A percentile compares a stretch with the other conserved stretches of the same genome.
phyloP scores from a whole-genome alignment of 2,113 vertebrate species.

The Chionis minor region DNA sequence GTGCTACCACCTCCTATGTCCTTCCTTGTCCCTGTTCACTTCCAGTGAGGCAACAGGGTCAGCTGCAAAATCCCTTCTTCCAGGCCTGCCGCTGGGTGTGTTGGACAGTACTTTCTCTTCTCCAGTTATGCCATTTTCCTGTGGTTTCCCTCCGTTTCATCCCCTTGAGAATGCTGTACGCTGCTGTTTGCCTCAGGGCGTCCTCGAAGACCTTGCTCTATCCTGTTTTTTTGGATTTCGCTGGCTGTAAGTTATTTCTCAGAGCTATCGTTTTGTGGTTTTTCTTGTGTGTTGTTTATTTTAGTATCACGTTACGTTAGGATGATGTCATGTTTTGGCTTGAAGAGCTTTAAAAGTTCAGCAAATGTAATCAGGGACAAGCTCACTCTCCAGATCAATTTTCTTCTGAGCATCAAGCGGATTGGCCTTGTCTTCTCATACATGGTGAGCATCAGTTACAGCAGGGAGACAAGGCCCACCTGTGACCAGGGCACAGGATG shows the following conservation, averaged over 20 bases:
- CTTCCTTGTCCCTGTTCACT: background rate
- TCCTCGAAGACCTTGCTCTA: background rate
- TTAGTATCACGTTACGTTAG: background rate
- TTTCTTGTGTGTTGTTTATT: background rate
- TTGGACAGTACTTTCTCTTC: background rate
- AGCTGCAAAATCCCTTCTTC: background rate
- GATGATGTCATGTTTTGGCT: background rate
- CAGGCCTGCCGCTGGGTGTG: background rate
- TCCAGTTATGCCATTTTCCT: background rate
- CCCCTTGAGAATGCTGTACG: background rate
- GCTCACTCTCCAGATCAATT: background rate
- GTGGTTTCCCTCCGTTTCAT: fast-evolving
- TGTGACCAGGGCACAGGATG: fast-evolving
- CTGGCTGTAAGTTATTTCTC: background rate
- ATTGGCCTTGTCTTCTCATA: background rate
- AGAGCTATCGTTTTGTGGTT: background rate
- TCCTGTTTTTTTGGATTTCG: background rate
- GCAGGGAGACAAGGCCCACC: background rate
- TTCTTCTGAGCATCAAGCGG: background rate
- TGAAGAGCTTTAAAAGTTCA: background rate
- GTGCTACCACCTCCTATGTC: background rate
- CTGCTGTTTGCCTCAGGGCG: background rate
- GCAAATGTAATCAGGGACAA: background rate
- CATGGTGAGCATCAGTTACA: background rate
- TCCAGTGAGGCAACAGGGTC: background rate